A percentile compares a stretch with the other conserved stretches of the same genome.
phyloP scores from a whole-genome alignment of 2,888 invertebrate genomes.

The Limnephilus auricula region DNA sequence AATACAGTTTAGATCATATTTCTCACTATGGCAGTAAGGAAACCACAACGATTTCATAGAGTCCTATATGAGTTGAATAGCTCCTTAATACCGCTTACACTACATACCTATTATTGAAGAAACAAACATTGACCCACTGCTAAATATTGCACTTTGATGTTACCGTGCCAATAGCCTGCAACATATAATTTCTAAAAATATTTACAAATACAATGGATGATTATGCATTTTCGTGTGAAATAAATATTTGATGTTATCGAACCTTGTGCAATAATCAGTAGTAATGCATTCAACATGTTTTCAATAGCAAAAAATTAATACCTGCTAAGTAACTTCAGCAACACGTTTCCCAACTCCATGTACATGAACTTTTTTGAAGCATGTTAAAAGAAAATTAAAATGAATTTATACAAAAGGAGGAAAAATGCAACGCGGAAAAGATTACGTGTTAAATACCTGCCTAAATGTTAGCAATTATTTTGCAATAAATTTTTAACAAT shows the following conservation, averaged over 20 bases:
- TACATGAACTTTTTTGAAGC: neutral
- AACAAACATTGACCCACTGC: neutral
- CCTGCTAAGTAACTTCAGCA: neutral
- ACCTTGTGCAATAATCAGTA: neutral
- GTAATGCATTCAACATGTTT: neutral
- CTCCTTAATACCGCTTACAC: neutral
- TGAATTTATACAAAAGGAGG: neutral
- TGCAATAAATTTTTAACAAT: neutral
- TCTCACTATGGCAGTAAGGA: too few species aligned
- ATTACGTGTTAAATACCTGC: neutral
- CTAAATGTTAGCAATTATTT: too few species aligned
- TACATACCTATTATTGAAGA: neutral
- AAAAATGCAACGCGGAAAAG: neutral
- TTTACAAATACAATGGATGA: neutral
- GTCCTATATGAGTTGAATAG: too few species aligned
- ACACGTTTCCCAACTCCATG: neutral
- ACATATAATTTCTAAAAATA: neutral
- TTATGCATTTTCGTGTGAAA: neutral
- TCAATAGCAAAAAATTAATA: neutral
- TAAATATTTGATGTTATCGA: neutral
- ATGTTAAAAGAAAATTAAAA: neutral
- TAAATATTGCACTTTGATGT: neutral
- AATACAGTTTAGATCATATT: too few species aligned
- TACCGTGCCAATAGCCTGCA: neutral
- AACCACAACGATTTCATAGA: too few species aligned